Evolutionary conservation across 2,797 vertebrate species (phyloP), one percentile per base, ranked within the genome.

Genomic region (Anabas testudineus): DNA sequence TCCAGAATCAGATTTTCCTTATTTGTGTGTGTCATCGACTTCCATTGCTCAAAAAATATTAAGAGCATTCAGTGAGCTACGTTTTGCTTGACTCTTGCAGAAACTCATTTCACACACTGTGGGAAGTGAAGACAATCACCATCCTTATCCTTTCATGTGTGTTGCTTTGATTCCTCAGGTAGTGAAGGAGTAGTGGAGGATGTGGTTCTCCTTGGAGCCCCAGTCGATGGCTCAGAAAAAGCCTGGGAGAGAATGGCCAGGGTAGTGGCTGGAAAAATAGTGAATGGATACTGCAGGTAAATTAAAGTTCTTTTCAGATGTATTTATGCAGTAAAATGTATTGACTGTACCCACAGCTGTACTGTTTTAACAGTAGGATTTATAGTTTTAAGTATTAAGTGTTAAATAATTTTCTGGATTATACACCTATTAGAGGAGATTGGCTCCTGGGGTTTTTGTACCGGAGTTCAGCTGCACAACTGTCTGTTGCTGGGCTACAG

Each of bases 271-370:
- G 97, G 97, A 51, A 96, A 93, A 91, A 97, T 99, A 71, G 82
- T 99, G n/a, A 99, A 99, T 0, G 97, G 97, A 42, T 99, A 96
- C 73, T 95, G 96, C 96, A 98, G 97, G 97, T 99, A 70, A 84
- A 36, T 22, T 2, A 51, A 16, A 55, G 8, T 1, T 46, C 18
- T 7, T 2, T 39, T 12, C 21, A 53, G 46, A 37, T 16, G 5
- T 5, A 8, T 22, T 8, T n/a, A 42, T 36, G 12, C 15, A 52
- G 22, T 5, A 24, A 39, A 32, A 15, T 52, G 53, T 26, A 8
- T 0, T 16, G 37, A 37, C 2, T 37, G 1, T 37, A 37, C 3
- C 34, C 15, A 15, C 12, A 34, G 3, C 30, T 32, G 30, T 2
- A 28, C 16, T 36, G 19, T 55, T 37, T 19, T 32, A 1, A 55